Evolutionary conservation across 2,797 vertebrate species (phyloP), one percentile per base, ranked within the genome.

Genomic region (Peromyscus nudipes): DNA sequence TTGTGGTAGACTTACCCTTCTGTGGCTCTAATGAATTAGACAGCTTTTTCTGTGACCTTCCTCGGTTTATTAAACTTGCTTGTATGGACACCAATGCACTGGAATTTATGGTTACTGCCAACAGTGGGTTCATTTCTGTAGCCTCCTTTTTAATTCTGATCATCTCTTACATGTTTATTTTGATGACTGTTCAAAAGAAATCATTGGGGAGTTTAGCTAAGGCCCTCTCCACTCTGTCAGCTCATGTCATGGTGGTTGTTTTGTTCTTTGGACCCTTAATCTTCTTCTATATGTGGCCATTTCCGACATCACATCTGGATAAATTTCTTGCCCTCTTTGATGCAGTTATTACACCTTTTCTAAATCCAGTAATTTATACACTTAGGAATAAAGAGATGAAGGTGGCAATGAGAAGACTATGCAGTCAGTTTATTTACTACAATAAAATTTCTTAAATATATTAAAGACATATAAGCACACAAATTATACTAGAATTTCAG

Each of bases 371-470:
- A 0, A 97, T 98, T 55, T 98, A 98, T 10, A 97, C 96, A 29
- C 92, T 98, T 76, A 97, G 97, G 73, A 98, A 98, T 92, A 97
- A 96, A 89, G 98, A 98, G 27, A 97, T 98, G 97, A 98, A 96
- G 34, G 52, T 57, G 16, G 97, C 97, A 29, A 96, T 98, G 75
- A 96, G 19, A 82, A 97, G 84, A 90, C 13, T 93, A 7, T 97
- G 64, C 4, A 89, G 2, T 60, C 52, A 55, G 16, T 29, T 97
- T 83, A 21, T 79, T 31, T 91, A 86, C 73, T 97, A 94, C 1
- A 95, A 10, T 84, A 91, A 88, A 21, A 21, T 92, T 27, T 96
- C 67, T 81, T 96, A 94, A 96, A 67, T 40, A 40, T 19, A 81
- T 21, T 40, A 46, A 92, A 31, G 7, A 52, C 65, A 14, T 21